Evolutionary conservation across 2,888 invertebrate genomes (phyloP).

Genomic region (Drosophila imparisetae): DNA sequence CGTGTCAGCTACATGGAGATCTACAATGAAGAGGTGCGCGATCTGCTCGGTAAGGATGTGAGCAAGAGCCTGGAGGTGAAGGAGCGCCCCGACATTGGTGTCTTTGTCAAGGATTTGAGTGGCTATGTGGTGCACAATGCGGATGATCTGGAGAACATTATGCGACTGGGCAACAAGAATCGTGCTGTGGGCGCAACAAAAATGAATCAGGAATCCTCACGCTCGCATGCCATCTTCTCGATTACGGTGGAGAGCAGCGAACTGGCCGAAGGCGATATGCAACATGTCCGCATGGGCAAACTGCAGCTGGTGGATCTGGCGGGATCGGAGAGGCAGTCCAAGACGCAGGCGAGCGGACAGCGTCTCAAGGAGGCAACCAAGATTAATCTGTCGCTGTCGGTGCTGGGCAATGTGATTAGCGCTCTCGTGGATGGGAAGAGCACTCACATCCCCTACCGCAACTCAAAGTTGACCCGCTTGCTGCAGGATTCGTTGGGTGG

Average conservation of each 20-base stretch:
- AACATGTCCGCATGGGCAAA: slow-evolving; percentile 97
- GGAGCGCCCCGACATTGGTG: slow-evolving; percentile 96
- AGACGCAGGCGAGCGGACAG: slow-evolving; percentile 97
- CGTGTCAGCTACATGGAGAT: slow-evolving; percentile 99
- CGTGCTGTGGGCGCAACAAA: slow-evolving; percentile 96
- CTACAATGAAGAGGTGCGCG: slow-evolving; percentile 99
- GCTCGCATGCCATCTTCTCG: slow-evolving; percentile 99
- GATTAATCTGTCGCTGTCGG: slow-evolving; percentile 98
- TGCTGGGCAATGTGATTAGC: slow-evolving; percentile 98
- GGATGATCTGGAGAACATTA: slow-evolving; percentile 96
- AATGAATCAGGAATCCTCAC: slow-evolving; percentile 98
- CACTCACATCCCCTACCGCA: slow-evolving; percentile 98
- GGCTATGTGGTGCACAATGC: slow-evolving; percentile 99
- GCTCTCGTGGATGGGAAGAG: slow-evolving; percentile 98
- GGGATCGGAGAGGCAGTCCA: slow-evolving; percentile 98
- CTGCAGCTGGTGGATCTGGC: slow-evolving; percentile 98
- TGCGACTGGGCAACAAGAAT: slow-evolving; percentile 98
- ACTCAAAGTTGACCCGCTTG: slow-evolving; percentile 97
- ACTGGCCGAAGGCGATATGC: slow-evolving; percentile 91
- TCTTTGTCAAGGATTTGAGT: slow-evolving; percentile 98
- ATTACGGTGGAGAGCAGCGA: slow-evolving; percentile 98
- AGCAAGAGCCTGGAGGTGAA: slow-evolving; percentile 95
- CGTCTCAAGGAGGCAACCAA: slow-evolving; percentile 98
- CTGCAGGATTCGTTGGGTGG: slow-evolving; percentile 99
- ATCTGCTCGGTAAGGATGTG: slow-evolving; percentile 95